Conservation (phyloP, 2,888 invertebrate genomes). For the Cephus sareptanus region DNA sequence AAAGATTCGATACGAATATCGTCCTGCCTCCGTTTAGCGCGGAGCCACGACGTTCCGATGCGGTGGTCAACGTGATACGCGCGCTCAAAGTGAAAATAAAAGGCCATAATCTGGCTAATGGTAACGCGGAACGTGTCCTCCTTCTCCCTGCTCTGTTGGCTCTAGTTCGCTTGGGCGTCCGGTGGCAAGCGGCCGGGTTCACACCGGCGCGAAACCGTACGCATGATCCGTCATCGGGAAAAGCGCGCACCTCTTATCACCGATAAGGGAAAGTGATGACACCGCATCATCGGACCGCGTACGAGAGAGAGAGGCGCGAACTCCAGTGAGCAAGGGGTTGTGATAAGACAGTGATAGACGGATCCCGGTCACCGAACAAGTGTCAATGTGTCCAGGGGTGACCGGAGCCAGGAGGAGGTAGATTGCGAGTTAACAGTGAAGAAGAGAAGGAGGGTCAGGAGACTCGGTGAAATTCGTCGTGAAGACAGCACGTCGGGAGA, state of each 20-base stretch:
- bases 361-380: background rate
- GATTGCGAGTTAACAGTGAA: slow-evolving; percentile 17
- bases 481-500: background rate
- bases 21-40: background rate
- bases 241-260: slow-evolving; percentile 13
- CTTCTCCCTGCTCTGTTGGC: background rate
- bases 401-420: slow-evolving; percentile 12
- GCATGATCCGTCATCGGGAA: slow-evolving; percentile 5
- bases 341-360: slow-evolving; percentile 26
- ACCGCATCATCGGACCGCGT: slow-evolving; percentile 15
- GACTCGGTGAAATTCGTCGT: background rate
- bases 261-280: slow-evolving; percentile 31
- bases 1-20: background rate
- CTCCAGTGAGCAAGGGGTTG: slow-evolving; percentile 11
- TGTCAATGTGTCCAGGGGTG: slow-evolving; percentile 3
- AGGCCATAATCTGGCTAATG: background rate
- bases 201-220: slow-evolving; percentile 1
- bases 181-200: background rate
- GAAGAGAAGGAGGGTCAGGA: background rate
- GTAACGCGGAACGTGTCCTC: background rate
- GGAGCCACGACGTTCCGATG: background rate
- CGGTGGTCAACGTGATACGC: background rate
- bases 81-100: background rate
- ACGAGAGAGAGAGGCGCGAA: slow-evolving; percentile 2
- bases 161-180: background rate